Base-by-base conservation (phyloP, 2,113 vertebrate genomes). In the Syngnathus scovelli region DNA sequence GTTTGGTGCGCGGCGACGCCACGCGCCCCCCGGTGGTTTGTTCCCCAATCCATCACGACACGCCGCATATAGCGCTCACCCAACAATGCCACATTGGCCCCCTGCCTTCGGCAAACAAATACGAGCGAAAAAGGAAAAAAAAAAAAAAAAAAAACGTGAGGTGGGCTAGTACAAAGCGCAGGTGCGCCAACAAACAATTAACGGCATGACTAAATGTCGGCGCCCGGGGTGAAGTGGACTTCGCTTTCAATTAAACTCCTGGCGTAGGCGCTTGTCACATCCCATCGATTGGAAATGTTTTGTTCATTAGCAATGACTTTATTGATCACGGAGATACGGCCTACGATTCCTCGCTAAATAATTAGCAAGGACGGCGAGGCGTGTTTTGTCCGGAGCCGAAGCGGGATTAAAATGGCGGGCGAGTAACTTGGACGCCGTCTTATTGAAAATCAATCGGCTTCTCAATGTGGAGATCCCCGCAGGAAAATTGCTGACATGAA, bases 1-100 rank as follows among this genome's bases (percentile, higher is more conserved):
- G 59, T 64, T 52, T 56, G 46, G 65, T 49, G 43, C 60, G 68
- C 70, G 13, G 76, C 74, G 36, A 33, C 76, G 61, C 80, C 80
- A 69, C 39, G 51, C 37, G 62, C 75, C 80, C 62, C 67, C 1
- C 59, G 76, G 75, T 68, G 76, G 68, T 78, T 73, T 62, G 59
- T 43, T 63, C 69, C 27, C 70, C 69, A 27, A 81, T 79, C 74
- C 72, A 74, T 78, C 80, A 79, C 69, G 63, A 75, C 64, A 55
- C 64, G 70, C 63, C 73, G 44, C 68, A 55, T 56, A 39, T 36
- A 55, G 51, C 16, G 27, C 44, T 19, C 1, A 44, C 56, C 69
- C 54, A 70, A 69, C 72, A 59, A 63, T 64, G 70, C 63, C 46
- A 63, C 68, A 48, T 15, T 6, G 64, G 69, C 49, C 38, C 16